Evolutionary conservation across 2,888 invertebrate genomes (phyloP), one percentile per base, ranked within the genome.

Genomic region (Parnassius orleans): DNA sequence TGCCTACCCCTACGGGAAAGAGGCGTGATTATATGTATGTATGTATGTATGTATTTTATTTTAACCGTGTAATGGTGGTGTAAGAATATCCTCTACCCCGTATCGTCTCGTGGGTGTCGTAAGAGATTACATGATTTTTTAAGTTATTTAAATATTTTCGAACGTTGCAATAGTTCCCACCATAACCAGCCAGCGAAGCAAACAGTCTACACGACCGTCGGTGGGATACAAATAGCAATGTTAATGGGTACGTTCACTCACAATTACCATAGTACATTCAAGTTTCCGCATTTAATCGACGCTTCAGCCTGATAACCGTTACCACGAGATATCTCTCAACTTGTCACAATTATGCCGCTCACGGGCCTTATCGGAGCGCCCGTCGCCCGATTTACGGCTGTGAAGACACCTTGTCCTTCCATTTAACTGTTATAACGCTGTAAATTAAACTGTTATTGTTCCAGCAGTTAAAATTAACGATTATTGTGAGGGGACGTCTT

Each of bases 391-490:
- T 72, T 72, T 72, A 74, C 69, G 60, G 68, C 67, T 58, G 57
- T 69, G 67, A 72, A 81, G 82, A 81, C 84, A 84, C 81, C 85
- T 82, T 79, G 83, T 80, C 79, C 76, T 76, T 77, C 76, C 79
- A 76, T 76, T 78, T 78, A 83, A 81, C 76, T 67, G 83, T 83
- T 82, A 83, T 78, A 75, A 68, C 75, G 80, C 72, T 76, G 77
- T 87, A 84, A 86, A 86, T 86, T 80, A 78, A 80, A 84, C 76
- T 77, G 85, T 86, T 88, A 87, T 84, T 84, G 86, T 81, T 72
- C 70, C 65, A 71, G 72, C 78, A 73, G 83, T 86, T 86, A 81
- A 80, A 80, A 80, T 84, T 84, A 87, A 89, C 82, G 76, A 71
- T 86, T 85, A 87, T 83, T 81, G 79, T 75, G 57, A 57, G 64